Evolutionary conservation across 2,797 vertebrate genomes (phyloP).

Genomic region (Sparidentex hasta): DNA sequence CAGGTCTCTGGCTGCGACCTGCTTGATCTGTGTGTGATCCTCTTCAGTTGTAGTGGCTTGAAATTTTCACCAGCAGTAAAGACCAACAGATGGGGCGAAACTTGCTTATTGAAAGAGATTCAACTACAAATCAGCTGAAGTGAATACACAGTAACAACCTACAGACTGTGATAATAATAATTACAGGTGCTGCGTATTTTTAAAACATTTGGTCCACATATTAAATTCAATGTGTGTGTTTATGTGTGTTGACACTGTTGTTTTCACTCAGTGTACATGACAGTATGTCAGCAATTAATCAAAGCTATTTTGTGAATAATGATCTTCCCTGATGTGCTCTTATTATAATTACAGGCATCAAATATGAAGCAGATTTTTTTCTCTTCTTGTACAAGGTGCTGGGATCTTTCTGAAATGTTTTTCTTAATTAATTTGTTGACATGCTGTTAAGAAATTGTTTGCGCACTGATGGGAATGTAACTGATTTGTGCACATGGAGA

Average conservation of each 20-base stretch:
- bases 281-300: background rate
- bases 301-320: background rate
- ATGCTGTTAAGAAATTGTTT: constrained; percentile 12
- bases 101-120: constrained; percentile 39
- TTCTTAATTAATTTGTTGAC: constrained; percentile 26
- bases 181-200: background rate
- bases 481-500: constrained; percentile 2
- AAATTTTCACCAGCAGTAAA: constrained; percentile 49
- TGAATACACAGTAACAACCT: background rate
- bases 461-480: constrained; percentile 12
- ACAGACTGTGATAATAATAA: constrained; percentile 15
- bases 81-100: constrained; percentile 35
- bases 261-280: constrained; percentile 2
- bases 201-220: too few relatives aligned
- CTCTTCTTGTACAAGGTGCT: background rate
- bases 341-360: background rate
- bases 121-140: constrained; percentile 26
- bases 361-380: background rate
- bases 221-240: background rate
- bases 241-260: background rate
- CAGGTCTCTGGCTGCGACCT: constrained; percentile 27
- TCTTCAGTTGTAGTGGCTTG: constrained; percentile 48
- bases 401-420: background rate
- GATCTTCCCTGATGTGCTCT: background rate
- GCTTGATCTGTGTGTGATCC: constrained; percentile 34